These are phyloP conservation scores for Linnaemya tessellans DNA, from an alignment of 2,888 invertebrate species.

Conservation along the genomic window DNA sequence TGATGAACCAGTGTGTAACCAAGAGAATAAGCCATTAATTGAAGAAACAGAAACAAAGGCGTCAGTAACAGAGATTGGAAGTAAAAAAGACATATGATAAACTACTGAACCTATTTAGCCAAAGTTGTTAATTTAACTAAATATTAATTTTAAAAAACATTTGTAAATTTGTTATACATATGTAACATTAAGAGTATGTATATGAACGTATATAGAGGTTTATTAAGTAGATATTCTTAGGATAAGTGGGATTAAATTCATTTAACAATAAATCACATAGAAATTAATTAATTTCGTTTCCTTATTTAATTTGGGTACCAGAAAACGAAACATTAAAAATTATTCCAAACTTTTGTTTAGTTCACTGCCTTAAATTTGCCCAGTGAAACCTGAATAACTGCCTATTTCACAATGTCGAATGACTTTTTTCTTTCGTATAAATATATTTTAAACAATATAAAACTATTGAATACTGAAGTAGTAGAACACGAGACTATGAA, in stretches of 20 bases:
- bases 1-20: not conserved
- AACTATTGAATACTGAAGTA: no score
- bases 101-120: not conserved
- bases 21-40: not conserved
- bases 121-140: not conserved
- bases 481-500: no score
- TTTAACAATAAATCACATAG: not conserved
- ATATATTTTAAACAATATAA: no score
- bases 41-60: conserved; percentile 19
- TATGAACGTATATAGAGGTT: not conserved
- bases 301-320: no score
- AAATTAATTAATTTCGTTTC: not conserved
- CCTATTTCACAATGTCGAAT: no score
- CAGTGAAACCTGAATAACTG: no score
- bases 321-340: no score
- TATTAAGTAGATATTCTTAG: not conserved
- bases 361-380: no score
- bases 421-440: no score
- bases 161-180: not conserved
- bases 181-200: not conserved
- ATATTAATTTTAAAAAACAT: not conserved
- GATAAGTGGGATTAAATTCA: not conserved
- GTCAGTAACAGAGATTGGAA: conserved; percentile 2
- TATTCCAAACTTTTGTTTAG: no score
- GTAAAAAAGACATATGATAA: conserved; percentile 61